phyloP scores from a whole-genome alignment of 2,113 vertebrate genomes.

The Scortum barcoo region DNA sequence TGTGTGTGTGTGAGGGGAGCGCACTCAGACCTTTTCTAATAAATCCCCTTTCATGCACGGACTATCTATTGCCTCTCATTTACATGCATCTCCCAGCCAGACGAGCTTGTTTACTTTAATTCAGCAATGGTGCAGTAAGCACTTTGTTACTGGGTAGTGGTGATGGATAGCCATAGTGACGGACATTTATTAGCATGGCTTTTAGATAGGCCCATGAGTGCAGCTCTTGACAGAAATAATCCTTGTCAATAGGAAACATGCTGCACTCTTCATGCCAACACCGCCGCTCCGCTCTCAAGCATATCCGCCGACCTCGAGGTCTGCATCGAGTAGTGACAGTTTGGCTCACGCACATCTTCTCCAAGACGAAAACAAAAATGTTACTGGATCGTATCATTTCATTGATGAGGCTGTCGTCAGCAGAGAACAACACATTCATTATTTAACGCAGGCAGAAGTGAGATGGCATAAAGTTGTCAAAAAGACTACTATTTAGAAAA shows the following conservation, averaged over 20 bases:
- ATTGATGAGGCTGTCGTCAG: slow-evolving; percentile 56
- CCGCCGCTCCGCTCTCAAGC: slow-evolving; percentile 11
- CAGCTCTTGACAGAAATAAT: slow-evolving; percentile 80
- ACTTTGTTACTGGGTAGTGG: slow-evolving; percentile 60
- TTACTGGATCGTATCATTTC: slow-evolving; percentile 26
- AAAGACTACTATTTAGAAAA: slow-evolving; percentile 25
- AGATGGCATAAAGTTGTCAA: slow-evolving; percentile 15
- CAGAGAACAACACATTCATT: slow-evolving; percentile 44
- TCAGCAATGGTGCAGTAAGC: slow-evolving; percentile 69
- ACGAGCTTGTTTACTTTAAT: slow-evolving; percentile 76
- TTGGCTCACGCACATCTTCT: slow-evolving; percentile 34
- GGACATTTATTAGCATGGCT: slow-evolving; percentile 79
- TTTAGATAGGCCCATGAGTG: slow-evolving; percentile 75
- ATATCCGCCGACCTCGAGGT: slow-evolving; percentile 22
- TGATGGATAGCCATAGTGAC: slow-evolving; percentile 78
- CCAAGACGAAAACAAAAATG: slow-evolving; percentile 32
- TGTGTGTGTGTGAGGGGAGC: background rate
- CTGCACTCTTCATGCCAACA: slow-evolving; percentile 55
- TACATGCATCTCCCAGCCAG: slow-evolving; percentile 56
- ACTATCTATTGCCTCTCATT: slow-evolving; percentile 60
- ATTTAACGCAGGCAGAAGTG: slow-evolving; percentile 30
- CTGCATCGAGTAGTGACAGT: slow-evolving; percentile 17
- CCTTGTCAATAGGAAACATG: slow-evolving; percentile 67
- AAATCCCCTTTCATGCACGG: slow-evolving; percentile 50
- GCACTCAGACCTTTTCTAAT: slow-evolving; percentile 38